Base-by-base conservation (phyloP, 2,113 vertebrate genomes). In the Pandion haliaetus region DNA sequence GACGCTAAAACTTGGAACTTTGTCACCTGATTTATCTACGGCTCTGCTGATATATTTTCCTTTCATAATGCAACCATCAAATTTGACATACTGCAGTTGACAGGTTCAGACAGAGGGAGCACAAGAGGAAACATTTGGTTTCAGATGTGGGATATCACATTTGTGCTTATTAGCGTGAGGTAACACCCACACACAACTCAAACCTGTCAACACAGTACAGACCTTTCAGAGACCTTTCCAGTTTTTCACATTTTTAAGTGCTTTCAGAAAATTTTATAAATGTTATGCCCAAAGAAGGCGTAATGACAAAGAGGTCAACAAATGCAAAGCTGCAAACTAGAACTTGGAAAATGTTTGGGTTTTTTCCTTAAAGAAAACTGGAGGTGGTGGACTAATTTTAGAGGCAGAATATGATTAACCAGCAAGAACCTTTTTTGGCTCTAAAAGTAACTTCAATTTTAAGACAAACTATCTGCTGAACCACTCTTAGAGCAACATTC, bases 81-180 rank as follows among this genome's bases (percentile, higher is more conserved):
- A 16, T 7, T 2, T 77, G 91, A 45, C 61, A 90, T 10, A 14
- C 69, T 84, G 95, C 82, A 90, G 85, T 20, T 85, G 90, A 44
- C 49, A 82, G 92, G 44, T 61, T 88, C 90, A 94, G 94, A 72
- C 66, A 57, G 77, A 65, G 69, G 89, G 63, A 73, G 82, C 78
- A 84, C 74, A 73, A 83, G 55, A 77, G 95, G 95, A 92, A 88
- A 91, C 76, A 63, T 93, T 77, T 85, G 88, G 58, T 72, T 87
- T 80, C 38, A 19, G 91, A 70, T 80, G 85, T 72, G 88, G 83
- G 93, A 76, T 73, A 58, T 92, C 96, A 57, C 93, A 96, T 93
- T 94, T 86, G 84, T 93, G 93, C 93, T 94, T 95, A 86, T 96
- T 90, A 95, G 83, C 11, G 88, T 47, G n/a, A 95, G 87, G 73